Evolutionary conservation across 2,113 vertebrate species (phyloP).

Genomic region (Nicator chloris): DNA sequence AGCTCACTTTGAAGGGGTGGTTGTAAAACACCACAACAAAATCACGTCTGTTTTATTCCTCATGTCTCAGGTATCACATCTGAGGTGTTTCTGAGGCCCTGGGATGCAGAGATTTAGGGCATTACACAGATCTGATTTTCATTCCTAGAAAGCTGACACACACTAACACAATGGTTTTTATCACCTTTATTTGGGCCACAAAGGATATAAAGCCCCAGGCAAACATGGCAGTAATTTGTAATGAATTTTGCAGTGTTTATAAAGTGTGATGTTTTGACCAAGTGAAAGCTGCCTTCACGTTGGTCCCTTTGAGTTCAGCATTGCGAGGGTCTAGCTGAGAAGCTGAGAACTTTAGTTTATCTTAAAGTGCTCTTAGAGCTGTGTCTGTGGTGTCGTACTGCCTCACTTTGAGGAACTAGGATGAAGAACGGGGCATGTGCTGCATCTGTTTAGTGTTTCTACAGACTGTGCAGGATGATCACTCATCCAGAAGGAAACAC

Average conservation of each 20-base stretch:
- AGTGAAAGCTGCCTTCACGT: background rate
- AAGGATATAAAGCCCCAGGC: background rate
- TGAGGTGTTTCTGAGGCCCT: background rate
- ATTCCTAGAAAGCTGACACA: background rate
- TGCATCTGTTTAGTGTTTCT: slow-evolving; percentile 21
- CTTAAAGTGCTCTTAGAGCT: background rate
- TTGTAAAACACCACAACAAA: background rate
- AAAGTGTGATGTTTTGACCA: background rate
- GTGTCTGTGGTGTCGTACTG: background rate
- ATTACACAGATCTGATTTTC: background rate
- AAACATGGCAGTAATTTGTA: background rate
- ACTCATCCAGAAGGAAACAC: background rate
- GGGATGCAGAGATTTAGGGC: background rate
- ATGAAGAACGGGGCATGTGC: background rate
- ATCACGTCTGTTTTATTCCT: background rate
- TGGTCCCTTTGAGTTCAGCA: background rate
- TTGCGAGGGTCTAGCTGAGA: background rate
- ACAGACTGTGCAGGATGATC: background rate
- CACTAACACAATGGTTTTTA: background rate
- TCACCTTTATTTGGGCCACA: background rate
- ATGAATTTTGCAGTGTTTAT: background rate
- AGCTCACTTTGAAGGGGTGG: background rate
- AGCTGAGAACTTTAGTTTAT: background rate
- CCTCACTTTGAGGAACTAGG: background rate
- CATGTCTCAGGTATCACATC: background rate